Base-by-base conservation (phyloP, 2,888 invertebrate genomes). In the Acholoe squamosa region DNA sequence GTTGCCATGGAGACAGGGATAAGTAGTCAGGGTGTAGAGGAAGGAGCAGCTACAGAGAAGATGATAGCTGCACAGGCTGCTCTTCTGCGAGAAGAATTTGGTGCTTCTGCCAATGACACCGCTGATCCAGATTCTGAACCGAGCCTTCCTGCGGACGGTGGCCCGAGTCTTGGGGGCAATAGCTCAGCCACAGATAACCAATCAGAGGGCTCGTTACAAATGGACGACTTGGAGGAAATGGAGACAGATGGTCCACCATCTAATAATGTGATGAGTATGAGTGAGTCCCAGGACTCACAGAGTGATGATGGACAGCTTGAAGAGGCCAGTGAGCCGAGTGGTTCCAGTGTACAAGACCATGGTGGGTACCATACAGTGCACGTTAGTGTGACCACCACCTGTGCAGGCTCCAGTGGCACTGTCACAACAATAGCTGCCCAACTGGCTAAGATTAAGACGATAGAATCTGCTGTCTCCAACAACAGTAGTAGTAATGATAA, bases 391-490 rank as follows among this genome's bases (percentile, higher is more conserved):
- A 84, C 84, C 7, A 90, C 90, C 22, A 34, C 84, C 14, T 33
- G 31, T n/a, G 14, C 84, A 0, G 43, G 34, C 31, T 25, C 61
- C 28, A 89, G 43, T 12, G 89, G 89, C 67, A 86, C 90, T 19
- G 84, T 89, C 34, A 91, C 91, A 28, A 91, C 92, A 31, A 43
- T 92, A 56, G 91, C 92, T 84, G 92, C 93, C 84, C 93, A 93
- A 76, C 86, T 93, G 22, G 91, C 93, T 43, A 76, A 77, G 86
- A 89, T 93, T n/a, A 92, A 92, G 31, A 91, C 92, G 19, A 93
- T 93, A 61, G 93, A 93, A 34, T 92, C 93, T 34, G 93, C 91
- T 19, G 91, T 92, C 0, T 92, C 92, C 19, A 54, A 16, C 28
- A 80, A 80, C 54, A 67, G 34, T 67, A 43, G 31, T 22, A 56